phyloP scores from a whole-genome alignment of 2,888 invertebrate genomes.

The Copidosoma aretas region DNA sequence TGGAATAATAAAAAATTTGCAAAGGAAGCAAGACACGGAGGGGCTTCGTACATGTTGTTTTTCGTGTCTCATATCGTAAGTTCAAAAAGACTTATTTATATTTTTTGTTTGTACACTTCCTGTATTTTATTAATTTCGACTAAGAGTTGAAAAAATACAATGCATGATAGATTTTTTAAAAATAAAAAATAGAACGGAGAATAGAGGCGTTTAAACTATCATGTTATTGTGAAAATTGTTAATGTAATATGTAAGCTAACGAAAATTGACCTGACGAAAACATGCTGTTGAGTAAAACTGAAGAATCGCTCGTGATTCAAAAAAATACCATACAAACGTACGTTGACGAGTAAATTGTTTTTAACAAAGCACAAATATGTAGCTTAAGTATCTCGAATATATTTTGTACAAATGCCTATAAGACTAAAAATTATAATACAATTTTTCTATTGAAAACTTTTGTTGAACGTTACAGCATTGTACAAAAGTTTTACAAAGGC shows the following conservation, averaged over 20 bases:
- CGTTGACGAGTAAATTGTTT: constrained; percentile 26
- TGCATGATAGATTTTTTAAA: no score
- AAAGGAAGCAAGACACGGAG: no score
- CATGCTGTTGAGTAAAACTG: constrained; percentile 34
- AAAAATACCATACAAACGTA: not conserved
- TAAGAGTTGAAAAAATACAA: no score
- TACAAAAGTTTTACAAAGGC: constrained; percentile 30
- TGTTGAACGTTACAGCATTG: constrained; percentile 32
- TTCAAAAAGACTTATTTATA: not conserved
- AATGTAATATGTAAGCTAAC: constrained; percentile 5
- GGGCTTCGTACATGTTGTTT: not conserved
- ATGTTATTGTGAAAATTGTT: not conserved
- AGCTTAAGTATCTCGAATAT: constrained; percentile 17
- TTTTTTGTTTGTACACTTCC: not conserved
- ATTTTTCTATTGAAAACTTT: constrained; percentile 26
- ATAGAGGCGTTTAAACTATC: no score
- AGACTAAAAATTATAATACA: constrained; percentile 26
- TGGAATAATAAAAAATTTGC: no score
- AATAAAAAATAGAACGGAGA: no score
- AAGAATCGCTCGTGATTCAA: constrained; percentile 11
- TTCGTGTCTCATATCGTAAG: not conserved
- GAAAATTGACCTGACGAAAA: constrained; percentile 18
- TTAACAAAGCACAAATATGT: constrained; percentile 27
- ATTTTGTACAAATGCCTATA: not conserved
- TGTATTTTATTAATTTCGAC: not conserved